Conservation (phyloP, 1,140 invertebrate species). For the Radopholus similis region DNA sequence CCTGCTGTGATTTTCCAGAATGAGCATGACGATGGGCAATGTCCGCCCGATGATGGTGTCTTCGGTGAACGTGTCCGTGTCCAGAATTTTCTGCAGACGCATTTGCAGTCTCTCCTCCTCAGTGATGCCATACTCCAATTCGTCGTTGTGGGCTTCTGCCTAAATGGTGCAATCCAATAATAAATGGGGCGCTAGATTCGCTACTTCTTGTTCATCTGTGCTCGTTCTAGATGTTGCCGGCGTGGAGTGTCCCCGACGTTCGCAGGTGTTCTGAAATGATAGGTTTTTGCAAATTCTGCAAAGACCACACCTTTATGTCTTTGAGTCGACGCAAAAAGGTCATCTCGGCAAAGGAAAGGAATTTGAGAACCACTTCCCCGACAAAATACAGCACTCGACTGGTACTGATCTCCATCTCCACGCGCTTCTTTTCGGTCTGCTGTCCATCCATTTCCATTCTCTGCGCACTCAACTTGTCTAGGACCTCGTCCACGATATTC, state of each 20-base stretch:
- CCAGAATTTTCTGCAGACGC: conserved; percentile 20
- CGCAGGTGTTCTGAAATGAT: not conserved
- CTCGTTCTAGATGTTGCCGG: too few species aligned
- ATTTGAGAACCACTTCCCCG: conserved; percentile 30
- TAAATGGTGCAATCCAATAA: too few species aligned
- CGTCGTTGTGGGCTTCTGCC: too few species aligned
- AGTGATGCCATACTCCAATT: conserved; percentile 30
- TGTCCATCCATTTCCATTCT: not conserved
- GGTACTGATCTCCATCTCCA: conserved; percentile 5
- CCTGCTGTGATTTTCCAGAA: conserved; percentile 17
- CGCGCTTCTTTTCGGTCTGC: not conserved
- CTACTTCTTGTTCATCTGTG: too few species aligned
- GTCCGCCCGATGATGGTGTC: conserved; percentile 13
- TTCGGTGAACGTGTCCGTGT: conserved; percentile 26
- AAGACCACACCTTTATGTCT: not conserved
- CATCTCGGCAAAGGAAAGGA: conserved; percentile 25
- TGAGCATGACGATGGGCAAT: conserved; percentile 15
- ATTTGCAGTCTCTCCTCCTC: conserved; percentile 34
- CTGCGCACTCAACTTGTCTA: not conserved
- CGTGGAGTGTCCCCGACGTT: not conserved
- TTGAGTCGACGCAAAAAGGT: conserved; percentile 19
- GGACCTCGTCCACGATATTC: not conserved
- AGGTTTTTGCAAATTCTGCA: not conserved
- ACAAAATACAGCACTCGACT: conserved; percentile 27
- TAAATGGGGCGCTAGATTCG: too few species aligned